Evolutionary conservation across 2,797 vertebrate genomes (phyloP).

Genomic region (Lerista edwardsae): DNA sequence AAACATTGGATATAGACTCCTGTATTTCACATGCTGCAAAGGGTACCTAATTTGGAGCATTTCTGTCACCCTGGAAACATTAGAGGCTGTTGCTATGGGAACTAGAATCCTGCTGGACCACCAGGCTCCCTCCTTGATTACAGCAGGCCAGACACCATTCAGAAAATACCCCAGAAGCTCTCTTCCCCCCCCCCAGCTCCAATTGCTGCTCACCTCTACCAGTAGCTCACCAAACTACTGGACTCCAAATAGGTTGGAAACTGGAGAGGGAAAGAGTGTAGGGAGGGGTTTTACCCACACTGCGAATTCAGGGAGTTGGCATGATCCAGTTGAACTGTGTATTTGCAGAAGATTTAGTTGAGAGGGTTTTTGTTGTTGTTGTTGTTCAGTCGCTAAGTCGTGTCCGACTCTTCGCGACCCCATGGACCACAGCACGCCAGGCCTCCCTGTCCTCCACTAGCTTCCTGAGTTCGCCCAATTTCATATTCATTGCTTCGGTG

Average conservation of each 20-base stretch:
- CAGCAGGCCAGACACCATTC: slow-evolving; percentile 20
- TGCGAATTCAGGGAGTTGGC: not conserved
- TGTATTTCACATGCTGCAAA: slow-evolving; percentile 54
- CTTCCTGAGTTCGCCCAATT: too few species aligned
- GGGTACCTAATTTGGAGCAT: slow-evolving; percentile 40
- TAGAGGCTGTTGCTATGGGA: slow-evolving; percentile 63
- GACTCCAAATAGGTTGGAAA: not conserved
- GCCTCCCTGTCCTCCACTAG: too few species aligned
- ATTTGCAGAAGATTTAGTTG: too few species aligned
- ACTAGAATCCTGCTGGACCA: slow-evolving; percentile 55
- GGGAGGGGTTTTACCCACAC: not conserved
- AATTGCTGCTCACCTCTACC: not conserved
- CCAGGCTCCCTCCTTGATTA: slow-evolving; percentile 36
- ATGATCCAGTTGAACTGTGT: not conserved
- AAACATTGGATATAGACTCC: not conserved
- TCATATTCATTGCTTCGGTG: too few species aligned
- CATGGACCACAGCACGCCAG: too few species aligned
- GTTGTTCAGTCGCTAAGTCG: too few species aligned
- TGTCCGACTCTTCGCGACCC: too few species aligned
- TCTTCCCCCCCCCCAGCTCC: not conserved
- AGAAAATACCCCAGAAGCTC: not conserved
- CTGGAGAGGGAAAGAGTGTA: not conserved
- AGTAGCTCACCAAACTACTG: not conserved
- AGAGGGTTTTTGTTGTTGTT: too few species aligned
- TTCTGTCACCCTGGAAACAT: slow-evolving; percentile 65